Base-by-base conservation (phyloP, 2,797 vertebrate genomes). In the Novumbra hubbsi region DNA sequence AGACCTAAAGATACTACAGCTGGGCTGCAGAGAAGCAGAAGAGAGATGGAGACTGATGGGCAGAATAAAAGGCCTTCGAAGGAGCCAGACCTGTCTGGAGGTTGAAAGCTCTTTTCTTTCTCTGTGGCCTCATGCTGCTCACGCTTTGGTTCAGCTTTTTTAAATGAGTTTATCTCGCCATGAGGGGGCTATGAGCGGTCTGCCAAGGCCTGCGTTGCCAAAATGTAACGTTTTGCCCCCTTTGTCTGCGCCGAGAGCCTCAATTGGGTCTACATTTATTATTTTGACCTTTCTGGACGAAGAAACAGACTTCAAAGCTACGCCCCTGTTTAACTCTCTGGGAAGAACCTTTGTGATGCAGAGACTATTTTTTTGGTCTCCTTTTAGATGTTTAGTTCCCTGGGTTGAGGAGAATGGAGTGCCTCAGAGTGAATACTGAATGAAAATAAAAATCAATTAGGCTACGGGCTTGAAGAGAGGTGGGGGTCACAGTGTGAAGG, bases 181-280 rank as follows among this genome's bases (percentile, higher is more conserved):
- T 88, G 92, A 94, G 93, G 89, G 90, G 89, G 41, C 41, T 45
- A 45, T 45, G 41, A 45, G 41, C 11, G 12, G 9, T 45, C 41
- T 45, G 41, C 41, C 41, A 45, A 14, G 41, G 41, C 41, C 92
- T 83, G 87, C 87, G 83, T 90, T 91, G 92, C 92, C 92, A 92
- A 90, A 94, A 92, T 94, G 93, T 94, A 94, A 91, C 92, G 92
- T 94, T 94, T 94, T 92, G 93, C 93, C 91, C 83, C 87, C 79
- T 92, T 95, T 95, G 93, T 95, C 82, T 62, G 81, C 38, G 76
- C 41, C 72, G 83, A 93, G 93, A 90, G 88, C 90, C 92, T 94
- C 94, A 94, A 93, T 94, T 93, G 93, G 92, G 92, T 90, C 92
- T 94, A 95, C 94, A 95, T 95, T 95, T 95, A 95, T 95, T 95